Evolutionary conservation across 2,888 invertebrate species (phyloP).

Genomic region (Ephialtes manifestator): DNA sequence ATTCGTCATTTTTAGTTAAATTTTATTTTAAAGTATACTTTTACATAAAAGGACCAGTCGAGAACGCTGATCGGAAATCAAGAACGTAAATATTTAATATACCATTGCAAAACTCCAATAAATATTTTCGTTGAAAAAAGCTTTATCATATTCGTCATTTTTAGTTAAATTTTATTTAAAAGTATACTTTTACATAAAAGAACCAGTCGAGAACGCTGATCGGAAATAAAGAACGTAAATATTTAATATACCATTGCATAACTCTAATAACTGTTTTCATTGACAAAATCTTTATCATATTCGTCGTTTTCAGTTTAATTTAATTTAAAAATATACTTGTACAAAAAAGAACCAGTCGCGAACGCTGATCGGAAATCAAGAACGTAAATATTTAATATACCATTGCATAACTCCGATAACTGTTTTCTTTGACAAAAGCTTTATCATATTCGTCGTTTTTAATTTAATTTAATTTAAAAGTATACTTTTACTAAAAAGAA

Average conservation of each 20-base stretch:
- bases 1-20: not conserved
- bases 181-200: not conserved
- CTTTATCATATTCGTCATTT: not conserved
- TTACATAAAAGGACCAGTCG: constrained; percentile 91
- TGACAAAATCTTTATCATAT: not conserved
- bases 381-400: not conserved
- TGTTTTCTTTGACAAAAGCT: not conserved
- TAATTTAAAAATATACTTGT: not conserved
- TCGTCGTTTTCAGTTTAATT: not conserved
- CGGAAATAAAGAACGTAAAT: not conserved
- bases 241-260: not conserved
- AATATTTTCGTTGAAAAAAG: not conserved
- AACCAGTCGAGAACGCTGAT: constrained; percentile 96
- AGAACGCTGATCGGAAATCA: constrained; percentile 91
- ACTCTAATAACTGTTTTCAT: not conserved
- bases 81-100: not conserved
- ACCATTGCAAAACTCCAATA: not conserved
- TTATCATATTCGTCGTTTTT: not conserved
- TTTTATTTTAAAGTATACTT: not conserved
- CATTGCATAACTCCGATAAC: not conserved
- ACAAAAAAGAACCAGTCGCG: constrained; percentile 93
- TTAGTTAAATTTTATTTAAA: not conserved
- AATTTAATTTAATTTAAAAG: not conserved
- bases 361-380: constrained; percentile 90
- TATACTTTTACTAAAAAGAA: not conserved